phyloP scores from a whole-genome alignment of 2,888 invertebrate genomes.

The Argynnis bischoffii region DNA sequence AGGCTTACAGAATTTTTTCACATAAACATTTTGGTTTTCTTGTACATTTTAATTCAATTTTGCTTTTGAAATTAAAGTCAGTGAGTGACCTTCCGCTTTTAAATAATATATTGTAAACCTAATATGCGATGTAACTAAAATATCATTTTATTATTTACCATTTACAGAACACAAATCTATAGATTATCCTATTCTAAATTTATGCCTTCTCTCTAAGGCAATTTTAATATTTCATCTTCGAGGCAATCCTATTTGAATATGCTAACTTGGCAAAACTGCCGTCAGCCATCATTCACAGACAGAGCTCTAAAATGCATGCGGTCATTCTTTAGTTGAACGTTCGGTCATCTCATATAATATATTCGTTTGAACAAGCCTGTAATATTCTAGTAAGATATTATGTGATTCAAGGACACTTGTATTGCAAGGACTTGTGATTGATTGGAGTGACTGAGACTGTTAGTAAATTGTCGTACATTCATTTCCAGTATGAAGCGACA shows the following conservation, averaged over 20 bases:
- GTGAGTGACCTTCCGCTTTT: too few species aligned
- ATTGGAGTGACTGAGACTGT: too few species aligned
- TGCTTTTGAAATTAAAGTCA: too few species aligned
- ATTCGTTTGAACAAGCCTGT: conserved; percentile 9
- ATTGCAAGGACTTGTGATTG: neutral
- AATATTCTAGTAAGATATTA: conserved; percentile 15
- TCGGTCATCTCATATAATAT: conserved; percentile 22
- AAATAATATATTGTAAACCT: too few species aligned
- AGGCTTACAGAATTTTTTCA: too few species aligned
- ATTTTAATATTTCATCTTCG: conserved; percentile 27
- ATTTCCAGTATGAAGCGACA: too few species aligned
- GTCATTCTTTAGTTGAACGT: conserved; percentile 27
- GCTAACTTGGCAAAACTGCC: conserved; percentile 30
- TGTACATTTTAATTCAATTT: too few species aligned
- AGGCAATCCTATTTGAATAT: conserved; percentile 34
- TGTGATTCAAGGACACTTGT: neutral
- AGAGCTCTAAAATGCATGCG: conserved; percentile 37
- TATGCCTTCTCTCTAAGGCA: conserved; percentile 8
- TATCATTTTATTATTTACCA: too few species aligned
- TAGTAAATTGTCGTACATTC: too few species aligned
- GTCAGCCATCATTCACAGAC: conserved; percentile 32
- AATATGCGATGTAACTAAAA: too few species aligned
- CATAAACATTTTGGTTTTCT: too few species aligned
- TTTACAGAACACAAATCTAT: neutral
- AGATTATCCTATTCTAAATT: neutral